Percentiles rank a stretch among this genome's conserved stretches.
Evolutionary conservation across 1,140 invertebrate species (phyloP).

Genomic region (Drosophila athabasca): DNA sequence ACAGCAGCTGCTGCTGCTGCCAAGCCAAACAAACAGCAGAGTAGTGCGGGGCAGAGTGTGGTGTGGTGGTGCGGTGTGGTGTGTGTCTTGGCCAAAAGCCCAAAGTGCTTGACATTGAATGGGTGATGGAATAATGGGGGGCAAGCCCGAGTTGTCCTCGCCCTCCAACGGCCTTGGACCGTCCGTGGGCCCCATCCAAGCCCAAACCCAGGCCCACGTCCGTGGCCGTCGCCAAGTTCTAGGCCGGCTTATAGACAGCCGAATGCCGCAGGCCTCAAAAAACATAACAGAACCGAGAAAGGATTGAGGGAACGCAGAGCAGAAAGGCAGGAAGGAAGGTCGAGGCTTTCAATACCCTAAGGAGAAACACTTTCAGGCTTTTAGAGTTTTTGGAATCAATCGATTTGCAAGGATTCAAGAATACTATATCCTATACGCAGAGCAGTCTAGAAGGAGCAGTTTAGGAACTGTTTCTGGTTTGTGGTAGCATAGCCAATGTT

Average conservation of each 20-base stretch:
- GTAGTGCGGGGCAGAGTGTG: no score
- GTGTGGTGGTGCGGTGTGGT: no score
- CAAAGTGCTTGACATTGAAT: slow-evolving; percentile 48
- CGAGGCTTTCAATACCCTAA: slow-evolving; percentile 26
- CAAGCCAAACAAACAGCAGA: slow-evolving; percentile 14
- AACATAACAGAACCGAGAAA: slow-evolving; percentile 4
- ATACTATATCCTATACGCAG: no score
- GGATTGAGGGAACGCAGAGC: slow-evolving; percentile 1
- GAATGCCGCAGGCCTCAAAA: slow-evolving; percentile 10
- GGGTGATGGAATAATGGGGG: not conserved
- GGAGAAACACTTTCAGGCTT: not conserved
- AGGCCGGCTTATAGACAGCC: slow-evolving; percentile 32
- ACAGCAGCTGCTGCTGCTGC: slow-evolving; percentile 36
- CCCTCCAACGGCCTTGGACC: slow-evolving; percentile 47
- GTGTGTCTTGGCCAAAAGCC: slow-evolving; percentile 37
- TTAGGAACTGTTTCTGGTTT: no score
- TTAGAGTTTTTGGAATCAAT: no score
- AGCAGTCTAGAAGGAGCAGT: no score
- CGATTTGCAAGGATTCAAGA: no score
- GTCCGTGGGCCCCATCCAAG: not conserved
- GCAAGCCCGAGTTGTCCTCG: slow-evolving; percentile 28
- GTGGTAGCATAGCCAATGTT: no score
- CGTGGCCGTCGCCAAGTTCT: slow-evolving; percentile 51
- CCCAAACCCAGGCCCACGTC: not conserved
- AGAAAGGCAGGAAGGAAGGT: slow-evolving; percentile 4